Evolutionary conservation across 2,113 vertebrate species (phyloP), one percentile per base, ranked within the genome.

Genomic region (Spermophilus dauricus): DNA sequence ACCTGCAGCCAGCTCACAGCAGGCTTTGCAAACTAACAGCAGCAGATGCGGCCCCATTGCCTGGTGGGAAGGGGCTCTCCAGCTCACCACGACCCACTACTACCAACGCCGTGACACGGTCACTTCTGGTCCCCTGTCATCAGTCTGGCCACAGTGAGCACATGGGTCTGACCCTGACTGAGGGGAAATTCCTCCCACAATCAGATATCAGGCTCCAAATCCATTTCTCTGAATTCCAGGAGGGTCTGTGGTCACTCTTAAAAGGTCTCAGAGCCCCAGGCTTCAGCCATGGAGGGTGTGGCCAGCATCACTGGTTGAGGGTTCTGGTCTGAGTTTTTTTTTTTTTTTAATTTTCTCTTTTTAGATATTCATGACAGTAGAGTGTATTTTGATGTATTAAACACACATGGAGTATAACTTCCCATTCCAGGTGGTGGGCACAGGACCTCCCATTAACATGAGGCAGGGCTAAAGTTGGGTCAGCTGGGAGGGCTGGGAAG

Each of bases 71-170:
- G 5, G 0, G 4, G 1, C 45, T 39, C 37, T 10, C 61, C 22
- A 2, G 76, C 12, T 22, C 4, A 1, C 37, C 14, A 0, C 8
- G 16, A 30, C 6, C 6, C 13, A 2, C 61, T 2, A 16, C 18
- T 0, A 2, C 18, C 86, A 18, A 2, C 14, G 32, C n/a, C 12
- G 18, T 39, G 26, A 61, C 11, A 32, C 0, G 28, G 58, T 42
- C 78, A 2, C 39, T n/a, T 11, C 83, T 8, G 6, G 34, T 6
- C 20, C 67, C 17, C 17, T 58, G 56, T 22, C 56, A 58, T 58
- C 8, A 7, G 6, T 17, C 56, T 58, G 56, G 56, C 56, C 56
- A 58, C 56, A 58, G 56, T 58, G 56, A 20, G 56, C 18, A 58
- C 18, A 0, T 22, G 14, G 4, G 20, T 28, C 30, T 48, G 37